A percentile compares a stretch with the other conserved stretches of the same genome.
Conservation (phyloP, 2,797 vertebrate species). For the Sebastes diploproa region DNA sequence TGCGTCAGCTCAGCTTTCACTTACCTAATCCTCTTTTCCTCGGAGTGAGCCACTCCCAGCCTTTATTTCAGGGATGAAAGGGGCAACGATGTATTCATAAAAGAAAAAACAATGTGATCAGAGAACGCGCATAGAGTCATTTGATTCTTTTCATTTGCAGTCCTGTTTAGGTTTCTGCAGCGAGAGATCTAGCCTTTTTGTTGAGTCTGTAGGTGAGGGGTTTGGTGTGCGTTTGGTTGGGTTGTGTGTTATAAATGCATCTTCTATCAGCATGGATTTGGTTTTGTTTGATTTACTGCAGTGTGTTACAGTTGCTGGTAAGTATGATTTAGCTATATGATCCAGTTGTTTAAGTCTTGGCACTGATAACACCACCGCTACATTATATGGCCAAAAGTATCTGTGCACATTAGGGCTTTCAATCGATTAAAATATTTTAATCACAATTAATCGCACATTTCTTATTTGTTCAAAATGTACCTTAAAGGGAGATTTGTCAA, state of each 20-base stretch:
- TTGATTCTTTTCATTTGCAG: constrained; percentile 67
- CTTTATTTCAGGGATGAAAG: constrained; percentile 38
- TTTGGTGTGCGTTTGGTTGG: constrained; percentile 48
- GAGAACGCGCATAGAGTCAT: constrained; percentile 20
- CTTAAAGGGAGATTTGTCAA: too few species aligned
- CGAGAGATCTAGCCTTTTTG: constrained; percentile 71
- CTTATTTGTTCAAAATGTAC: too few species aligned
- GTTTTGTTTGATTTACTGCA: constrained; percentile 10
- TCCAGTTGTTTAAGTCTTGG: neutral
- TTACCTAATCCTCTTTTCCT: constrained; percentile 36
- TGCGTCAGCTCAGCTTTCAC: constrained; percentile 50
- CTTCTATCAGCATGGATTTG: constrained; percentile 23
- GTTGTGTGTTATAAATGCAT: constrained; percentile 18
- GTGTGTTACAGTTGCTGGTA: constrained; percentile 20
- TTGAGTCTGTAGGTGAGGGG: constrained; percentile 69
- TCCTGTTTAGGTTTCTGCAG: constrained; percentile 78
- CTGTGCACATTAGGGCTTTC: neutral
- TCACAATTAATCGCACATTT: too few species aligned
- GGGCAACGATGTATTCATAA: constrained; percentile 9
- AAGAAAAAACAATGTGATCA: constrained; percentile 7
- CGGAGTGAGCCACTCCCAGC: constrained; percentile 26
- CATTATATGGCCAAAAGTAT: constrained; percentile 13
- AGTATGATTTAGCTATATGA: constrained; percentile 16
- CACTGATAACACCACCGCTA: neutral
- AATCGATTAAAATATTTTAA: too few species aligned